Conservation (phyloP, 2,797 vertebrate genomes). For the Bradypodion pumilum region DNA sequence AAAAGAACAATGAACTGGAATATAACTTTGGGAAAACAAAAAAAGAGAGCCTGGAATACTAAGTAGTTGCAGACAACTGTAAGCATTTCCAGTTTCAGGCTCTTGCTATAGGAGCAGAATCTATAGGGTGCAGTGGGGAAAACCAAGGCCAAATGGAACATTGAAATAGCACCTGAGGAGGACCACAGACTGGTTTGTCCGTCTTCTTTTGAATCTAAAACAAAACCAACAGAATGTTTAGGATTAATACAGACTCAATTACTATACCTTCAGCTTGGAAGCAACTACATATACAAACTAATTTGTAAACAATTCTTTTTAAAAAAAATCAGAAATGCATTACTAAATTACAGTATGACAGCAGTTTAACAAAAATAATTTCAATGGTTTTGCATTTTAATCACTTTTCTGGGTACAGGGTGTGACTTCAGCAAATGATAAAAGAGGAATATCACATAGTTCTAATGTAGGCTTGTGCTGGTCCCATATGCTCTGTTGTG, state of each 20-base stretch:
- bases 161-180: slow-evolving; percentile 26
- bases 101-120: not conserved
- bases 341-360: not conserved
- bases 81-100: not conserved
- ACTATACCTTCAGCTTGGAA: not conserved
- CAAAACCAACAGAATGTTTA: slow-evolving; percentile 11
- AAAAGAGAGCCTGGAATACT: not conserved
- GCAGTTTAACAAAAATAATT: not conserved
- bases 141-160: not conserved
- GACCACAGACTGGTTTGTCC: slow-evolving; percentile 9
- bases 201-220: slow-evolving; percentile 18
- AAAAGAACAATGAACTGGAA: not conserved
- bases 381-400: not conserved
- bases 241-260: not conserved
- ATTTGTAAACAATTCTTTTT: not conserved
- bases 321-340: not conserved
- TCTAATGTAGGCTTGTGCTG: not conserved
- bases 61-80: not conserved
- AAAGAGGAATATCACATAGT: not conserved
- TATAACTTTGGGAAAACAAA: not conserved
- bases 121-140: not conserved
- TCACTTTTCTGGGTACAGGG: not conserved
- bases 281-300: not conserved
- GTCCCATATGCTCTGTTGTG: not conserved
- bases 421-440: not conserved